Evolutionary conservation across 2,888 invertebrate species (phyloP).

Genomic region (Polymixis lichenea): DNA sequence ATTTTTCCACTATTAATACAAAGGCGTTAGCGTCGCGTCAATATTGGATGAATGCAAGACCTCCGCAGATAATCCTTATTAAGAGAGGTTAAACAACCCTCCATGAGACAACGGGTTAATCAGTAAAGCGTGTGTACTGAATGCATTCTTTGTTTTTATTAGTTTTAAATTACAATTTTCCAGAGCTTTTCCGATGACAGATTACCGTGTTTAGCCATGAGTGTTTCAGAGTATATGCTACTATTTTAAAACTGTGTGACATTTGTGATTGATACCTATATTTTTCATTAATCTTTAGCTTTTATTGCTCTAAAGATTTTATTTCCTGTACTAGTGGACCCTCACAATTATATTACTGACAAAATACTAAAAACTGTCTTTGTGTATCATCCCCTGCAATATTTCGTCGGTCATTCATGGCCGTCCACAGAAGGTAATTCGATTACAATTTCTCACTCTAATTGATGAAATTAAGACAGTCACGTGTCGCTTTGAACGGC

Average conservation of each 20-base stretch:
- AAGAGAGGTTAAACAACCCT: constrained; percentile 77
- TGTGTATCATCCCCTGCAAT: constrained; percentile 23
- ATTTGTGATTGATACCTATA: background rate
- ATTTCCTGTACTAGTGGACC: background rate
- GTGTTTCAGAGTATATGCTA: background rate
- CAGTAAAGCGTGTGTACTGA: constrained; percentile 46
- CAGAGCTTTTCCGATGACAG: background rate
- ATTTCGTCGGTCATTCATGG: constrained; percentile 42
- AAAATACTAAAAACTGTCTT: constrained; percentile 2
- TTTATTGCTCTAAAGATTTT: too few species aligned
- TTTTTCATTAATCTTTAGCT: background rate
- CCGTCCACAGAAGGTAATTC: constrained; percentile 70
- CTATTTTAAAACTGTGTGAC: background rate
- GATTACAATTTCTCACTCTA: constrained; percentile 81
- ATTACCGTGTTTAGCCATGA: background rate
- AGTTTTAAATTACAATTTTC: constrained; percentile 36
- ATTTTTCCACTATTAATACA: constrained; percentile 88
- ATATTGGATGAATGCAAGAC: constrained; percentile 86
- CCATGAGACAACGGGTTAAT: constrained; percentile 67
- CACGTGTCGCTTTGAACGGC: constrained; percentile 84
- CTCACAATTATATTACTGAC: background rate
- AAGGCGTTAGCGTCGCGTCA: constrained; percentile 85
- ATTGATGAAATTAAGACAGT: constrained; percentile 84
- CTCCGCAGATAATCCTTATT: constrained; percentile 84
- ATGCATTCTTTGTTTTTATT: constrained; percentile 40